Evolutionary conservation across 2,797 vertebrate species (phyloP), one percentile per base, ranked within the genome.

Genomic region (Xiphophorus birchmanni): DNA sequence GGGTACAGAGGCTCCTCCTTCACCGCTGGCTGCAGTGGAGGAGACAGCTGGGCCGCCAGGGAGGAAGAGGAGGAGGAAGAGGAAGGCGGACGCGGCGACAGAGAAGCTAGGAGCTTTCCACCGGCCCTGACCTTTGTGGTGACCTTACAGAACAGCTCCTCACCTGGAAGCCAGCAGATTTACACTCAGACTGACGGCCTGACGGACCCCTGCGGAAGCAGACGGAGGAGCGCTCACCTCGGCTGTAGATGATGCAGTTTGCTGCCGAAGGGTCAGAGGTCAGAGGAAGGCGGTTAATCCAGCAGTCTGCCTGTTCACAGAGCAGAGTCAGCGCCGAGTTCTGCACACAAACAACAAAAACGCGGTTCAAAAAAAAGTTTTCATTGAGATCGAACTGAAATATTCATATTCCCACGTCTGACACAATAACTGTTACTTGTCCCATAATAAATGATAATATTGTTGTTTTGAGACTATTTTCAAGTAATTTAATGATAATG

Each of bases 81-180:
- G 5, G 91, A 90, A 32, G 93, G 89, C 0, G 87, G 44, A 11
- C 75, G 75, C 12, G 82, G 80, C 0, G 84, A 89, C 73, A 98
- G 79, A 0, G 77, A 65, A 3, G 95, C 95, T 80, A 95, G 63
- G 10, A 96, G 95, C 35, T 83, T 52, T 4, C 96, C 96, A 0
- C 96, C 97, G 0, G 92, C 91, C 0, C 65, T 81, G 45, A 99
- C 93, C 0, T 94, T 93, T 0, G 91, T 93, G 5, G 93, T 97
- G 58, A 97, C 94, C 90, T 96, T 97, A 90, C 98, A 99, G 96
- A 96, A 99, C 86, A 99, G 87, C 35, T 94, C 91, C 0, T 96
- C 94, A 40, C 95, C 98, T 99, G 92, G 45, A 80, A 69, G 81
- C 29, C 80, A 48, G 87, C 10, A 80, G 18, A n/a, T n/a, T 26